Evolutionary conservation across 2,888 invertebrate genomes (phyloP).

Genomic region (Heliconius erato): DNA sequence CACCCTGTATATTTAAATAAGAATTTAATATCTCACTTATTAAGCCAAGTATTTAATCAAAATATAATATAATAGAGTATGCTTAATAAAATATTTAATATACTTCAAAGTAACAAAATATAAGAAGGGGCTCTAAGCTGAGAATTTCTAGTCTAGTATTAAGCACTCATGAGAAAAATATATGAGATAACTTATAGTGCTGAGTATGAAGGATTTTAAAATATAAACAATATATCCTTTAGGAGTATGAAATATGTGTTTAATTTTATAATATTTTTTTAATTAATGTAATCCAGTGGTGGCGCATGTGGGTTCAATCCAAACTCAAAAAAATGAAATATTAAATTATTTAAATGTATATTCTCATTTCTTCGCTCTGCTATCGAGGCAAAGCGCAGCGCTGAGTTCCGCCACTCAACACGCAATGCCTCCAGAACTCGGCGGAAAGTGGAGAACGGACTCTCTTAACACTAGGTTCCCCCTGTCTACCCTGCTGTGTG

Average conservation of each 20-base stretch:
- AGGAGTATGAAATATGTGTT: neutral
- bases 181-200: constrained; percentile 16
- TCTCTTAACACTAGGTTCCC: no score
- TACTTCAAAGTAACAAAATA: constrained; percentile 37
- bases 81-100: constrained; percentile 36
- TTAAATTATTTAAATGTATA: neutral
- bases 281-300: neutral
- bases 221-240: constrained; percentile 1
- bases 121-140: constrained; percentile 25
- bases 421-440: neutral
- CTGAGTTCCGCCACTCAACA: neutral
- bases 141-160: constrained; percentile 32
- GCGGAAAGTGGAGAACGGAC: no score
- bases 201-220: constrained; percentile 8
- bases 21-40: neutral
- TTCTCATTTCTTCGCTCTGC: neutral
- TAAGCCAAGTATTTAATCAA: neutral
- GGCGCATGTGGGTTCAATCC: neutral
- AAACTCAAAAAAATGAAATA: neutral
- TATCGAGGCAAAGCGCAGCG: neutral
- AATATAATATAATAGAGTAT: constrained; percentile 12
- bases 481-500: no score
- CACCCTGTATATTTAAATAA: no score
- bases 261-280: constrained; percentile 5
- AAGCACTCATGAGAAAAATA: constrained; percentile 28